Conservation (phyloP, 2,113 vertebrate species). For the Peromyscus maniculatus region DNA sequence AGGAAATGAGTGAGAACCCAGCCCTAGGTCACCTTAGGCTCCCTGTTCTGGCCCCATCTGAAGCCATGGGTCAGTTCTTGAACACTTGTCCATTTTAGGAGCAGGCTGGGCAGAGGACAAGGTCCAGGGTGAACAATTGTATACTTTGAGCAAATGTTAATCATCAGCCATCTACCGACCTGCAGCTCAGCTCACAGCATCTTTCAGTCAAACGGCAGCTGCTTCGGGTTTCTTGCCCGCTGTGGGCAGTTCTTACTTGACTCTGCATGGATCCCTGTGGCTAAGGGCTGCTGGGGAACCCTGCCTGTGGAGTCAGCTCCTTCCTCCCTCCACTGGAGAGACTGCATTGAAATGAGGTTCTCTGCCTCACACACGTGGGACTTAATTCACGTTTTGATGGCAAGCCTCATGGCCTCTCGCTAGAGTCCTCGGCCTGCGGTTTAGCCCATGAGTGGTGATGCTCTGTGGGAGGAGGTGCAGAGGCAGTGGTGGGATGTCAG, state of each 20-base stretch:
- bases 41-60: background rate
- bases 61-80: background rate
- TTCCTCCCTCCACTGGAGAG: background rate
- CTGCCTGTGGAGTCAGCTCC: background rate
- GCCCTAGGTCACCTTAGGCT: background rate
- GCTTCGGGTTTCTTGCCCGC: background rate
- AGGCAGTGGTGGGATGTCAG: background rate
- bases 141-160: conserved; percentile 21
- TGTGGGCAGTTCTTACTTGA: background rate
- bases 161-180: background rate
- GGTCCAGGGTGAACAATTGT: conserved; percentile 33
- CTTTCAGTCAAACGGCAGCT: background rate
- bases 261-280: background rate
- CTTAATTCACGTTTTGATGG: background rate
- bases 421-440: background rate
- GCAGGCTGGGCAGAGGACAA: background rate
- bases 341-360: background rate
- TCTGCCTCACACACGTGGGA: background rate
- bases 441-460: background rate
- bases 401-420: background rate
- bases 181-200: background rate
- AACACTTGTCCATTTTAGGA: conserved; percentile 11
- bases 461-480: background rate
- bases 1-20: conserved; percentile 7
- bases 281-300: background rate